Percentiles rank a stretch among this genome's conserved stretches.
Conservation (phyloP, 2,888 invertebrate genomes). For the Euphydryas editha region DNA sequence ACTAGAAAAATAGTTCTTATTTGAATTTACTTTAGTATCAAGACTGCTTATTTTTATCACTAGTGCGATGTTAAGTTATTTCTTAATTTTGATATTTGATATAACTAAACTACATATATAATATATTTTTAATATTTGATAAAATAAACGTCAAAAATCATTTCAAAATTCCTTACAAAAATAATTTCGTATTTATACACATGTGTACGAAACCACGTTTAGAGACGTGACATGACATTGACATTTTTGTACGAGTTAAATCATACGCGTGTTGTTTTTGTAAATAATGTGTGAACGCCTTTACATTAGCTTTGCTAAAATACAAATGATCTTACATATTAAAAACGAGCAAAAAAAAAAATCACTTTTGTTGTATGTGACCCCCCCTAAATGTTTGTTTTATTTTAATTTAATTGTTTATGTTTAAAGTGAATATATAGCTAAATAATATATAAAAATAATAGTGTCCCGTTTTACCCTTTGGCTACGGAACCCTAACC, state of each 20-base stretch:
- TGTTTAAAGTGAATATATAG: too few species aligned
- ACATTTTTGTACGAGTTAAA: constrained; percentile 13
- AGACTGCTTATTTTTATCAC: constrained; percentile 4
- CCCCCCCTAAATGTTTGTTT: too few species aligned
- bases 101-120: not conserved
- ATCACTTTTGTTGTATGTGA: too few species aligned
- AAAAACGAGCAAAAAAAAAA: constrained; percentile 3
- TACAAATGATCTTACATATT: not conserved
- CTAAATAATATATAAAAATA: too few species aligned
- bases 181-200: not conserved
- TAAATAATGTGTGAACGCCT: constrained; percentile 1
- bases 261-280: not conserved
- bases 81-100: not conserved
- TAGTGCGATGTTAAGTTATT: constrained; percentile 1
- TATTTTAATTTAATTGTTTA: too few species aligned
- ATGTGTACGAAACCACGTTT: not conserved
- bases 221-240: constrained; percentile 13
- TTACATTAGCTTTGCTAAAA: constrained; percentile 6
- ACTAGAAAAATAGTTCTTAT: constrained; percentile 28
- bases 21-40: constrained; percentile 2
- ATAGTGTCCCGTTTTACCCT: too few species aligned
- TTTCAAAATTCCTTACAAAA: constrained; percentile 1
- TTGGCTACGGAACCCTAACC: too few species aligned
- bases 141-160: constrained; percentile 1
- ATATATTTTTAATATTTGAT: not conserved